Evolutionary conservation across 2,888 invertebrate species (phyloP).

Genomic region (Meiosimyza decipiens): DNA sequence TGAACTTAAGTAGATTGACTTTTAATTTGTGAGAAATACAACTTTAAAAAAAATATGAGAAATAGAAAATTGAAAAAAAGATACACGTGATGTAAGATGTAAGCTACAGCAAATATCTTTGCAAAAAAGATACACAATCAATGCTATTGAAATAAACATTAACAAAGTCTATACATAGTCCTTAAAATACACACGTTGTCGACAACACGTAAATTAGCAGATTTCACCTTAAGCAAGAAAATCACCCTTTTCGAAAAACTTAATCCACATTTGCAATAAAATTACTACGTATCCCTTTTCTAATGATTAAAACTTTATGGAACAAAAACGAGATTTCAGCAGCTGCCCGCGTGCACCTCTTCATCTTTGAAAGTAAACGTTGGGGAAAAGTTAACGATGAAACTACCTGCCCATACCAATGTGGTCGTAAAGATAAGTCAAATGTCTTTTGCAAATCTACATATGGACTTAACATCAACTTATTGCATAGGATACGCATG

Average conservation of each 20-base stretch:
- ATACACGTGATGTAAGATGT: not conserved
- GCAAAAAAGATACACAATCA: not conserved
- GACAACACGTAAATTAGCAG: not conserved
- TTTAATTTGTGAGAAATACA: slow-evolving; percentile 51
- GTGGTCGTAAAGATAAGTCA: slow-evolving; percentile 36
- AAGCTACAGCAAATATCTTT: not conserved
- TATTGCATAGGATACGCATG: not conserved
- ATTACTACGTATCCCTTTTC: not conserved
- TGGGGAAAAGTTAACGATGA: not conserved
- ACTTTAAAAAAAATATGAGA: not conserved
- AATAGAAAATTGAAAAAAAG: not conserved
- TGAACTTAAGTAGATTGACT: slow-evolving; percentile 61
- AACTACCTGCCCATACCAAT: not conserved
- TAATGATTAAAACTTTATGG: slow-evolving; percentile 7
- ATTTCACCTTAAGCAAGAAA: slow-evolving; percentile 14
- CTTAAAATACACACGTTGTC: not conserved
- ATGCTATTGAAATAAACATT: too few relatives aligned
- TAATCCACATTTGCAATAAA: not conserved
- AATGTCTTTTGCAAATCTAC: slow-evolving; percentile 35
- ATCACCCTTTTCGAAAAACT: not conserved
- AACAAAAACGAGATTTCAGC: not conserved
- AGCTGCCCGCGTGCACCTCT: not conserved
- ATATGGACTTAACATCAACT: not conserved
- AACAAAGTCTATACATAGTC: not conserved
- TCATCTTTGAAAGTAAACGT: not conserved